Base-by-base conservation (phyloP, 1,140 invertebrate species). In the Drosophila asahinai region DNA sequence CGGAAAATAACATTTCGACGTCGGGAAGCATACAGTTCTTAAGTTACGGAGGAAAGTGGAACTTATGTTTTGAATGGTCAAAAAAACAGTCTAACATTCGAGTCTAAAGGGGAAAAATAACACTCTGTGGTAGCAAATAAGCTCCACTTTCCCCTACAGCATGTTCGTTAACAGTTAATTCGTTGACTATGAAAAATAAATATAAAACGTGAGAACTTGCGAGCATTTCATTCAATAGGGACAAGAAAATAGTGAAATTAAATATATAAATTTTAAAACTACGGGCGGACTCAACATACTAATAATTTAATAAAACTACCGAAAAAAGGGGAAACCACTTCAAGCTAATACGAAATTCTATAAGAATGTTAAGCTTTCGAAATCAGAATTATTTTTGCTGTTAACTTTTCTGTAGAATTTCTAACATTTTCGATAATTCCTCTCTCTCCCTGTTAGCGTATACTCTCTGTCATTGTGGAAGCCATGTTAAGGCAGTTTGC, bases 401-500 rank as follows among this genome's bases (percentile, higher is more conserved):
- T 19, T 12, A 25, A 33, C 11, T 11, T 2, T 6, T 19, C 11
- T 5, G 3, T 0, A 2, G 6, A 14, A 15, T 1, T 9, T 11
- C 33, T 40, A 33, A 22, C 17, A 15, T 30, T 38, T 57, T 33
- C 40, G 42, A 55, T 42, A 14, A 8, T 11, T 2, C 1, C 47
- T 55, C 59, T 42, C 64, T 22, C 36, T 70, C 47, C 9, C 48
- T 66, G 33, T 38, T 55, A 15, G 0, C 33, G 6, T 1, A 55
- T 0, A 55, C 48, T 48, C 40, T 47, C 49, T n/a, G 36, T 12
- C n/a, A 4, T 15, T 2, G 33, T 66, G 75, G 75, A 78, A 14
- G 5, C 3, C 27, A 79, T 78, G 74, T 71, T 64, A 51, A 15
- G 14, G n/a, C 30, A 8, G 15, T 15, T 17, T 7, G 52, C 27